Evolutionary conservation across 2,888 invertebrate genomes (phyloP).

Genomic region (Papilio demoleus): DNA sequence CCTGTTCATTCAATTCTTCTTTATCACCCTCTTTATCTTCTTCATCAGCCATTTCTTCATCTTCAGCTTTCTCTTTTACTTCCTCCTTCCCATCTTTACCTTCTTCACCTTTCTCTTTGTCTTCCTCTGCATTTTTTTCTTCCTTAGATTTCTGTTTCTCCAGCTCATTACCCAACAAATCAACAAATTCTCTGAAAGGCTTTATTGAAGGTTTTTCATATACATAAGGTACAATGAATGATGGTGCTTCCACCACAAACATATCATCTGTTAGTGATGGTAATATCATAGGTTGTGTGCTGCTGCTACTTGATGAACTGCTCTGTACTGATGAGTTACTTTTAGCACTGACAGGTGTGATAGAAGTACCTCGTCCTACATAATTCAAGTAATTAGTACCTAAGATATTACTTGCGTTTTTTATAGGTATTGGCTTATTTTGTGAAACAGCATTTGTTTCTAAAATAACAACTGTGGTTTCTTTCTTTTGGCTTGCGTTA

Average conservation of each 20-base stretch:
- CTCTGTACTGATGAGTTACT: conserved; percentile 59
- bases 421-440: conserved; percentile 80
- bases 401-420: conserved; percentile 69
- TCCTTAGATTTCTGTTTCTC: conserved; percentile 84
- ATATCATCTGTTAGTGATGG: conserved; percentile 95
- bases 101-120: conserved; percentile 61
- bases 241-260: conserved; percentile 96
- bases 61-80: conserved; percentile 49
- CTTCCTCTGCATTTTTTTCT: conserved; percentile 71
- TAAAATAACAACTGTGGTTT: conserved; percentile 90
- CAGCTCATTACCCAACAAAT: conserved; percentile 85
- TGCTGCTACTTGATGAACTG: conserved; percentile 62
- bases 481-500: conserved; percentile 81
- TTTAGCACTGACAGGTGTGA: conserved; percentile 66
- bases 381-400: conserved; percentile 85
- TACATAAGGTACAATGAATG: conserved; percentile 96
- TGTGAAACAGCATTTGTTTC: conserved; percentile 89
- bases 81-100: conserved; percentile 56
- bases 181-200: conserved; percentile 89
- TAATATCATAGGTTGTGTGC: conserved; percentile 86
- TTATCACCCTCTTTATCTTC: conserved; percentile 54
- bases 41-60: conserved; percentile 47
- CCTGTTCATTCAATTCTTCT: conserved; percentile 41
- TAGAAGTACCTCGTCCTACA: conserved; percentile 70
- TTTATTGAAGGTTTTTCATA: conserved; percentile 94